Evolutionary conservation across 2,113 vertebrate genomes (phyloP).

Genomic region (Connochaetes taurinus): DNA sequence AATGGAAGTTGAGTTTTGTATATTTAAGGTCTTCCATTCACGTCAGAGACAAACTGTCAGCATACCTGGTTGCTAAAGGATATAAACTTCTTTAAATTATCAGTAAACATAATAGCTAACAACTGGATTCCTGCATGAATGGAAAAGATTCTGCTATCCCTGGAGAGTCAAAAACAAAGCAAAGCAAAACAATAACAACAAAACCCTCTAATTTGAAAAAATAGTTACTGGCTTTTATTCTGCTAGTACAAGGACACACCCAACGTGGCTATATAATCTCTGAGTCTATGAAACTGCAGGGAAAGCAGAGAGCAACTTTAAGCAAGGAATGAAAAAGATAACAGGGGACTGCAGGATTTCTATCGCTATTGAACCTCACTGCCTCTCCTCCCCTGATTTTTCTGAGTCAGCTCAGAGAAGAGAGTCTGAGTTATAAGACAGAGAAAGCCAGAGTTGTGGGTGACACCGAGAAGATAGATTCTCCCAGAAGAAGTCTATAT

Average conservation of each 20-base stretch:
- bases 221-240: neutral
- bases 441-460: neutral
- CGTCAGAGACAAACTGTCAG: slow-evolving; percentile 15
- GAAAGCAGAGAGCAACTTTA: neutral
- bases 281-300: neutral
- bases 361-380: neutral
- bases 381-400: neutral
- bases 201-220: slow-evolving; percentile 18
- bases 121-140: slow-evolving; percentile 24
- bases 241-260: neutral
- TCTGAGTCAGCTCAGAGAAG: neutral
- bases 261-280: neutral
- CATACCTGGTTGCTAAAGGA: slow-evolving; percentile 7
- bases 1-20: neutral
- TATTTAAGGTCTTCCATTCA: neutral
- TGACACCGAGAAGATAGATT: neutral
- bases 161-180: neutral
- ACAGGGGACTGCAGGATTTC: neutral
- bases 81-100: slow-evolving; percentile 33
- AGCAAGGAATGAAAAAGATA: neutral
- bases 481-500: neutral
- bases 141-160: neutral
- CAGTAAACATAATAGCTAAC: slow-evolving; percentile 25
- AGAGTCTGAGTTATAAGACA: neutral
- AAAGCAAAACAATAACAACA: neutral